phyloP scores from a whole-genome alignment of 2,113 vertebrate species.

The Myiagra hebetior region DNA sequence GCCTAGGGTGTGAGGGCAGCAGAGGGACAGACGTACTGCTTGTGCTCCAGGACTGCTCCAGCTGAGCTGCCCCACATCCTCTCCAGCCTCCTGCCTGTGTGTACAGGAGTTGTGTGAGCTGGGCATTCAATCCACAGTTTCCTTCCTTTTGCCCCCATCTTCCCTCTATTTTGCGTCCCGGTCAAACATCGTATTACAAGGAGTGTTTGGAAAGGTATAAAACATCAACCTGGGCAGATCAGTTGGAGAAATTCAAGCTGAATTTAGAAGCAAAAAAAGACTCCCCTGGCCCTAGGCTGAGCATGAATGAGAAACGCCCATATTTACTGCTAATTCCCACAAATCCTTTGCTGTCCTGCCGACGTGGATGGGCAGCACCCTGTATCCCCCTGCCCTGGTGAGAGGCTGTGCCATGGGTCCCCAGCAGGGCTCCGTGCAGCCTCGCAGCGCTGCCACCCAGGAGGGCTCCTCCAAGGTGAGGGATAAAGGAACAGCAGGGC shows the following conservation, averaged over 20 bases:
- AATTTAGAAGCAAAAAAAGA: background rate
- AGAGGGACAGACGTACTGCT: background rate
- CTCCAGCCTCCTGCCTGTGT: background rate
- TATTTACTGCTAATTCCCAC: background rate
- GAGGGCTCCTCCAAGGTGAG: constrained; percentile 41
- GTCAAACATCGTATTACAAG: background rate
- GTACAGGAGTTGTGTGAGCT: fast-evolving
- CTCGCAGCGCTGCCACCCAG: background rate
- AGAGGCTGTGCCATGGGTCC: background rate
- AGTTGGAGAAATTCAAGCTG: background rate
- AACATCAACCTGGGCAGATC: background rate
- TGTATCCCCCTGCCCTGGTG: fast-evolving
- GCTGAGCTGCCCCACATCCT: background rate
- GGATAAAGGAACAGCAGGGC: constrained; percentile 51
- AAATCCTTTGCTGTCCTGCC: background rate
- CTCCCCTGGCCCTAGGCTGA: background rate
- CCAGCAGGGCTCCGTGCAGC: background rate
- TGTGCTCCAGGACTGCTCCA: background rate
- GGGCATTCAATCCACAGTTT: background rate
- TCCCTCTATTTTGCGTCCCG: background rate
- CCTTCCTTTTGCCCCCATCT: background rate
- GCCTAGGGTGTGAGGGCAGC: fast-evolving
- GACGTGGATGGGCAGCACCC: fast-evolving
- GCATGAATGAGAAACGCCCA: background rate
- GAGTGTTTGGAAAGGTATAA: background rate